These are phyloP conservation scores for Azorinus chamasolen DNA, from an alignment of 2,888 invertebrate genomes.

Conservation along the genomic window DNA sequence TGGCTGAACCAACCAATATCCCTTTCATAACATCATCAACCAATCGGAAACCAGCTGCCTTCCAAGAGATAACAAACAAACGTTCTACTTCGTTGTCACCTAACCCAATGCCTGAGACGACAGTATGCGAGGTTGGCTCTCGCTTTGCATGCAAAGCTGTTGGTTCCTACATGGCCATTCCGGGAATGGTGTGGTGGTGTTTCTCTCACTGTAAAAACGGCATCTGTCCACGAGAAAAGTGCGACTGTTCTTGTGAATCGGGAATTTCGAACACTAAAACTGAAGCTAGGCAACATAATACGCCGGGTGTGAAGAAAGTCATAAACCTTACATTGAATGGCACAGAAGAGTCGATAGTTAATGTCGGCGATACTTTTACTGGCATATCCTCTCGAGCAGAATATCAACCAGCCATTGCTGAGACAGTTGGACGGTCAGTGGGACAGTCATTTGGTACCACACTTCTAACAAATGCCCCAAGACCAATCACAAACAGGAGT, in stretches of 20 bases:
- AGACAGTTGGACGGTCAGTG: too few relatives aligned
- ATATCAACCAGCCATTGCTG: not conserved
- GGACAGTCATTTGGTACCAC: too few relatives aligned
- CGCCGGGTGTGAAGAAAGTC: slow-evolving; percentile 4
- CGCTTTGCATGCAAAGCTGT: slow-evolving; percentile 37
- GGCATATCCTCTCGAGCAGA: not conserved
- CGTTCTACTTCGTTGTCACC: not conserved
- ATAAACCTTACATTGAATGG: slow-evolving; percentile 20
- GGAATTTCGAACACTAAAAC: not conserved
- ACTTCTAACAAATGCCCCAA: too few relatives aligned
- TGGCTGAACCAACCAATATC: too few relatives aligned
- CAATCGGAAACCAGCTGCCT: too few relatives aligned
- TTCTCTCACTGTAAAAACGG: slow-evolving; percentile 48
- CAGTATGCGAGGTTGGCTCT: slow-evolving; percentile 14
- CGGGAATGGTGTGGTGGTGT: slow-evolving; percentile 60
- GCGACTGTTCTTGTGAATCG: slow-evolving; percentile 32
- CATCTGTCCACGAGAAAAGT: slow-evolving; percentile 41
- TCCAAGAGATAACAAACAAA: too few relatives aligned
- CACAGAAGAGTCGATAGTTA: slow-evolving; percentile 4
- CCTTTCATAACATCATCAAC: too few relatives aligned
- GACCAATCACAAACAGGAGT: too few relatives aligned
- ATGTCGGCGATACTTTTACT: slow-evolving; percentile 1
- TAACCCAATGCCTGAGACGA: not conserved
- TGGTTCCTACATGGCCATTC: slow-evolving; percentile 31
- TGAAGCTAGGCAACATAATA: not conserved